Evolutionary conservation across 2,113 vertebrate genomes (phyloP).

Genomic region (Brienomyrus longianalis): DNA sequence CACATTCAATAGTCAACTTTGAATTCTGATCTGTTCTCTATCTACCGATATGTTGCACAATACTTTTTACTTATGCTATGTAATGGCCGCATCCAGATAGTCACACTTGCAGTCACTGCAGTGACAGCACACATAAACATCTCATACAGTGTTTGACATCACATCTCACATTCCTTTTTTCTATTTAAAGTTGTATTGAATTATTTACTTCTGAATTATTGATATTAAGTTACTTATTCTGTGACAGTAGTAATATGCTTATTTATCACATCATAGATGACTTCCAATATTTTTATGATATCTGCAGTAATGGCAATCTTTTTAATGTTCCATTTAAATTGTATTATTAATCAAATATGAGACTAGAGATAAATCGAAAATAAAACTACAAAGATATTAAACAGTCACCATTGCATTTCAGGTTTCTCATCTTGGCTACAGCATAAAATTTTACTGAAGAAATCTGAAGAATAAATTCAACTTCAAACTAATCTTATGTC

Average conservation of each 20-base stretch:
- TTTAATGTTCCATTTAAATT: background rate
- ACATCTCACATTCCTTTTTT: background rate
- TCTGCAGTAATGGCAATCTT: background rate
- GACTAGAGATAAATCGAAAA: background rate
- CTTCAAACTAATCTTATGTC: background rate
- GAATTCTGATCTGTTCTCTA: background rate
- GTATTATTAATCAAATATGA: background rate
- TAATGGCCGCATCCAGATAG: background rate
- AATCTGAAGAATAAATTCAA: background rate
- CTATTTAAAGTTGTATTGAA: background rate
- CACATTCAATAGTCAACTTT: background rate
- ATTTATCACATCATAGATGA: background rate
- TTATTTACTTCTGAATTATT: background rate
- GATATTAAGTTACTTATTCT: background rate
- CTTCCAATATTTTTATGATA: background rate
- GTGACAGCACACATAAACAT: background rate
- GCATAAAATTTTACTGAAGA: background rate
- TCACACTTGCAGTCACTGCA: background rate
- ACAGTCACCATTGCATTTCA: background rate
- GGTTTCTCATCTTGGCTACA: background rate
- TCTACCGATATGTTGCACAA: background rate
- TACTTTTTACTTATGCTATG: background rate
- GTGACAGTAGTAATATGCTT: background rate
- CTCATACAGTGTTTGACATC: background rate
- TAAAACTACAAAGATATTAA: background rate